Conservation (phyloP, 2,888 invertebrate genomes). For the Ophion ventricosus region DNA sequence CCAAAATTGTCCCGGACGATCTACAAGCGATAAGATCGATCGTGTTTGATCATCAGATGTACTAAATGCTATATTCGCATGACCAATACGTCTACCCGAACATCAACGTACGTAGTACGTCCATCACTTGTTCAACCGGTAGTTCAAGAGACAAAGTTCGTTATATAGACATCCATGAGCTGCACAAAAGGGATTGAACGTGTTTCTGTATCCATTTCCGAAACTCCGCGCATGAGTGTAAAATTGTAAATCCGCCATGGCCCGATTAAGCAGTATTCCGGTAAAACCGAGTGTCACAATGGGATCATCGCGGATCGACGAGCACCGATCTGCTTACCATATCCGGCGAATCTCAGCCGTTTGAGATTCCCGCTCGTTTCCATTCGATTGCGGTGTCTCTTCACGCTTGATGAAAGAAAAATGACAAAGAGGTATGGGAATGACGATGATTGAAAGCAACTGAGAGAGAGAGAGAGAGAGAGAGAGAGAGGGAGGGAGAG, state of each 20-base stretch:
- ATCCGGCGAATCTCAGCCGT: conserved; percentile 60
- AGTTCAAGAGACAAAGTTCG: conserved; percentile 3
- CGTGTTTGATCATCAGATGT: not conserved
- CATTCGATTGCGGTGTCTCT: conserved; percentile 61
- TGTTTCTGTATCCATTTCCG: conserved; percentile 44
- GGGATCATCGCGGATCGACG: conserved; percentile 76
- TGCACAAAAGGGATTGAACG: conserved; percentile 14
- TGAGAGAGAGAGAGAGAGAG: conserved; percentile 18
- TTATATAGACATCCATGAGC: not conserved
- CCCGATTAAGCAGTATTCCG: conserved; percentile 47
- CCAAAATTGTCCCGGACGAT: not conserved
- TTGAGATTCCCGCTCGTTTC: conserved; percentile 33
- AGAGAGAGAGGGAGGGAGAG: conserved; percentile 16
- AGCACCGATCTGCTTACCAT: conserved; percentile 77
- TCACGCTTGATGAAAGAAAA: conserved; percentile 64
- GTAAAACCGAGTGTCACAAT: conserved; percentile 68
- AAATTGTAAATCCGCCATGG: conserved; percentile 36
- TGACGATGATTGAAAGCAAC: conserved; percentile 53
- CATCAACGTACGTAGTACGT: not conserved
- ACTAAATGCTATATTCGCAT: not conserved
- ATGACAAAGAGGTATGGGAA: conserved; percentile 68
- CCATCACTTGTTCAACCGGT: not conserved
- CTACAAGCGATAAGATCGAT: not conserved
- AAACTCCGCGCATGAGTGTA: conserved; percentile 7
- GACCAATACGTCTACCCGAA: not conserved